A percentile compares a stretch with the other conserved stretches of the same genome.
These are phyloP conservation scores for Harpalus rufipes DNA, from an alignment of 2,888 invertebrate genomes.

Conservation along the genomic window DNA sequence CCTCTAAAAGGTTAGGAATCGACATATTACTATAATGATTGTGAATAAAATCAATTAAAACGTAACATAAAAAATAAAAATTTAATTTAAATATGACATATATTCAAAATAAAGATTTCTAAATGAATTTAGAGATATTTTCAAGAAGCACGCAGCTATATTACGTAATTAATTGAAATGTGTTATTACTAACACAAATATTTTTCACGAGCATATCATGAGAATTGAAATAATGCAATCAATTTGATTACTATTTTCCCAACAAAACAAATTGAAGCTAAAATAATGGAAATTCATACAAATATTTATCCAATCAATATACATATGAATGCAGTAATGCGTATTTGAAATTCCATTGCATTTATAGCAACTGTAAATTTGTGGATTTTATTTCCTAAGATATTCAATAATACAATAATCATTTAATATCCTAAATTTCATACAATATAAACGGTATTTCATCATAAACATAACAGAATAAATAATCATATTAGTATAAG, in stretches of 20 bases:
- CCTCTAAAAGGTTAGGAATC: no score
- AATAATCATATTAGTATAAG: no score
- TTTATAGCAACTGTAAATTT: slow-evolving; percentile 19
- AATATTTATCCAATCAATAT: neutral
- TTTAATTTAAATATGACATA: no score
- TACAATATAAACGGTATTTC: neutral
- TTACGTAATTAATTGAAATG: neutral
- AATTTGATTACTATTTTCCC: neutral
- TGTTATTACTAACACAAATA: neutral
- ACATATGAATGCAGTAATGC: neutral
- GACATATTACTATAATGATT: no score
- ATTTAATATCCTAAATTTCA: slow-evolving; percentile 13
- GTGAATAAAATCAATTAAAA: no score
- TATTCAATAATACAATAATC: slow-evolving; percentile 35
- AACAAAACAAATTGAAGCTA: neutral
- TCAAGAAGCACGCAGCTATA: no score
- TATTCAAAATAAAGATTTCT: no score
- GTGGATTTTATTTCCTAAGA: slow-evolving; percentile 34
- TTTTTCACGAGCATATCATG: neutral
- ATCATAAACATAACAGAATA: no score
- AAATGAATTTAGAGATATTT: no score
- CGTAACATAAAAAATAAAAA: no score
- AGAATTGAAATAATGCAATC: neutral
- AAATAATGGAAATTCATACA: neutral
- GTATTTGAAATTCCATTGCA: neutral